These are phyloP conservation scores for Pangasius macronema DNA, from an alignment of 2,797 vertebrate genomes.

Conservation along the genomic window DNA sequence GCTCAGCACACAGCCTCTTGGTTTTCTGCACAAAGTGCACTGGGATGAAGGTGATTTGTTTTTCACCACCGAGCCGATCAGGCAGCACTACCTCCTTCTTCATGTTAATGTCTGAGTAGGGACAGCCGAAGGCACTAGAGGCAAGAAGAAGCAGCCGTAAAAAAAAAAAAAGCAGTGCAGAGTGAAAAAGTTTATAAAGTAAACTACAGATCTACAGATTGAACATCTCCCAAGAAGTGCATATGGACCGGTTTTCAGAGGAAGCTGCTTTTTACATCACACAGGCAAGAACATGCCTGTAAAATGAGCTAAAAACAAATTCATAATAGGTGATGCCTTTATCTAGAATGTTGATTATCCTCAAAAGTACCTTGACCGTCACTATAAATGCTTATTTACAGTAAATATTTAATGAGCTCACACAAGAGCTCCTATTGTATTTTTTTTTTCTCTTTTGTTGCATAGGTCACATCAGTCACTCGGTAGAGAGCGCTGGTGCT, in stretches of 20 bases:
- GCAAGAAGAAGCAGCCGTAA: conserved; percentile 12
- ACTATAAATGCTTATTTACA: background rate
- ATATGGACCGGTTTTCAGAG: background rate
- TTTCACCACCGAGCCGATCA: conserved; percentile 74
- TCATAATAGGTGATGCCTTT: background rate
- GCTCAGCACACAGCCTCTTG: conserved; percentile 55
- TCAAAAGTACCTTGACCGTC: background rate
- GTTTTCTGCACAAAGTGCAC: conserved; percentile 64
- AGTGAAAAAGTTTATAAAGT: background rate
- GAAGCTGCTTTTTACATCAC: background rate
- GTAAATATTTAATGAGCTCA: background rate
- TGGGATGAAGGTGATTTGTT: conserved; percentile 71
- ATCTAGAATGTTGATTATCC: too few species aligned
- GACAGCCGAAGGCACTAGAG: conserved; percentile 81
- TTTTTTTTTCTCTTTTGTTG: background rate
- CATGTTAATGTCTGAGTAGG: conserved; percentile 79
- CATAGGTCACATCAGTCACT: background rate
- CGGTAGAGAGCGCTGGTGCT: background rate
- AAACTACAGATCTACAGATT: background rate
- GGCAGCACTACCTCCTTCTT: conserved; percentile 75
- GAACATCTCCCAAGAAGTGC: background rate
- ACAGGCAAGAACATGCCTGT: background rate
- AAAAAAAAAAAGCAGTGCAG: background rate
- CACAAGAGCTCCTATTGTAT: too few species aligned
- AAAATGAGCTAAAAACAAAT: background rate